Base-by-base conservation (phyloP, 2,797 vertebrate species). In the Lepilemur septentrionalis region DNA sequence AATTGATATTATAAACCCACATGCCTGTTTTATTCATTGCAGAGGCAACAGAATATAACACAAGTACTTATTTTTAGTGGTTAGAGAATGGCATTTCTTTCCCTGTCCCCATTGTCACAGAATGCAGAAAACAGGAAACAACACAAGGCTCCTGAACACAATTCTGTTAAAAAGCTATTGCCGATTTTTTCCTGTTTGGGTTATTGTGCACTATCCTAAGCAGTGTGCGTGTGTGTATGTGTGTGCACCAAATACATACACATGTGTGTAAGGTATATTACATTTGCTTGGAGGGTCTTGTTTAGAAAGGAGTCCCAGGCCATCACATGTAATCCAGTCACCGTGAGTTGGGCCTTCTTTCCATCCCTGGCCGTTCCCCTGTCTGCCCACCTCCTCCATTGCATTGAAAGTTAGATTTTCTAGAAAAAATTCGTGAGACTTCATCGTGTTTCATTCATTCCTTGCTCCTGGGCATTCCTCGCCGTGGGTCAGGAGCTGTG, bases 1-100 rank as follows among this genome's bases (percentile, higher is more conserved):
- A 98, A 98, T 98, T 98, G 98, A 98, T 99, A 98, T 98, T 98
- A 98, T 98, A 99, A 98, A 98, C 98, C 98, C 95, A 86, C 96
- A 87, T 92, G 97, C 98, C 98, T 98, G 97, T 98, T 98, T 98
- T 98, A 98, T 98, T 98, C 98, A 98, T 98, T 97, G 97, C 63
- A 61, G 96, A 98, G 98, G 97, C 97, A 98, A 98, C 92, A 95
- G 97, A 98, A 98, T 98, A 97, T 97, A 98, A 98, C 97, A 98
- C 97, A 97, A 98, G 97, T 98, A 98, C 98, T 98, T 98, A 98
- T 98, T 98, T 97, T 98, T 97, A 97, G 98, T 97, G 96, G 97
- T 96, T 95, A 96, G 94, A 96, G 81, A 97, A 94, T 89, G 90
- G 55, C 67, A 61, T 85, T 97, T 94, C 89, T 96, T 43, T 65